phyloP scores from a whole-genome alignment of 1,140 invertebrate species.

The Grapholita molesta region DNA sequence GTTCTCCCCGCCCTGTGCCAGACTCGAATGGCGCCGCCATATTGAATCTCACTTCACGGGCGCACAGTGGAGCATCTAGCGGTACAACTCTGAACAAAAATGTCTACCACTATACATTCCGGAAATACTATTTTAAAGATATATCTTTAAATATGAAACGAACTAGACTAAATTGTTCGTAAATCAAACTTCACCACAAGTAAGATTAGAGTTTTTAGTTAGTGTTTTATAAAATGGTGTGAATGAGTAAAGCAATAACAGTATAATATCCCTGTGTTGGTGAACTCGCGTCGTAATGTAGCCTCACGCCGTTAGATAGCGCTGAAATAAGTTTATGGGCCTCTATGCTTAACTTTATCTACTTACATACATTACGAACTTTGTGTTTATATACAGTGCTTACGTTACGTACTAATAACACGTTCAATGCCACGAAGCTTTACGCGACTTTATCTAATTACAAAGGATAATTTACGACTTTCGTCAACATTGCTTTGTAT shows the following conservation, averaged over 20 bases:
- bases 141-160: neutral
- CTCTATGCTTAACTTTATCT: neutral
- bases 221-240: neutral
- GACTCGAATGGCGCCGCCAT: constrained; percentile 74
- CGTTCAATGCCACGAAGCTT: constrained; percentile 30
- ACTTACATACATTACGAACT: neutral
- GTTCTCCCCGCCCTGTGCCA: constrained; percentile 75
- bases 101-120: neutral
- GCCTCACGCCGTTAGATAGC: neutral
- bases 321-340: neutral
- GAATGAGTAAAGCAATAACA: neutral
- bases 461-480: constrained; percentile 22
- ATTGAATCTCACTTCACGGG: constrained; percentile 61
- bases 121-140: neutral
- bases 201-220: neutral
- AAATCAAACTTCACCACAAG: neutral
- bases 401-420: constrained; percentile 25
- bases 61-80: constrained; percentile 57
- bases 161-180: neutral
- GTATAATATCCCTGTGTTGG: neutral
- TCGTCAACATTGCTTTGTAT: constrained; percentile 19
- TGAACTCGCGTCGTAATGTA: neutral
- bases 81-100: constrained; percentile 36
- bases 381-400: constrained; percentile 1
- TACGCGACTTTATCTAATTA: constrained; percentile 28